These are phyloP conservation scores for Tenebrio molitor DNA, from an alignment of 1,140 invertebrate genomes.

Conservation along the genomic window DNA sequence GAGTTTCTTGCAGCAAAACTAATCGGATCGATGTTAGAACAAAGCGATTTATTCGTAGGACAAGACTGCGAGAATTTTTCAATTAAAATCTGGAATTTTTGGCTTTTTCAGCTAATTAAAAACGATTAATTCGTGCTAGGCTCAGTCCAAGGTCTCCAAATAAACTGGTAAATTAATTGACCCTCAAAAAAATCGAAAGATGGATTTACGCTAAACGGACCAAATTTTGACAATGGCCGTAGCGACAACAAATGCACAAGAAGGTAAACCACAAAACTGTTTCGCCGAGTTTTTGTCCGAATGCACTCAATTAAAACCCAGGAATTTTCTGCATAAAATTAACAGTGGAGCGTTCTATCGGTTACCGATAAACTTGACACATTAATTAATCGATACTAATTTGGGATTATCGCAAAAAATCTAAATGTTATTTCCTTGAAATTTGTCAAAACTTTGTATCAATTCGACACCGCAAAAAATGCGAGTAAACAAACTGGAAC, in stretches of 20 bases:
- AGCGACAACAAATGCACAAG: conserved; percentile 1
- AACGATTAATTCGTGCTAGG: background rate
- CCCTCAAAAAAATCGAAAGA: conserved; percentile 34
- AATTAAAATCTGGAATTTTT: conserved; percentile 20
- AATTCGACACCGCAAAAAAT: background rate
- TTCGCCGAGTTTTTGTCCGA: conserved; percentile 18
- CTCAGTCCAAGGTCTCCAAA: conserved; percentile 7
- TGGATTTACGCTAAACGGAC: conserved; percentile 27
- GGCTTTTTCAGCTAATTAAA: conserved; percentile 15
- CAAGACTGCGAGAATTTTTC: no score
- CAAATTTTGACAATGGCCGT: conserved; percentile 24
- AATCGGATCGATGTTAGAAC: no score
- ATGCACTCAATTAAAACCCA: conserved; percentile 36
- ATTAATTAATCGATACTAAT: conserved; percentile 23
- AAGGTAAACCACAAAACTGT: conserved; percentile 31
- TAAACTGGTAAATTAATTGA: conserved; percentile 37
- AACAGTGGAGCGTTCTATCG: background rate
- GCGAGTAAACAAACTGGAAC: background rate
- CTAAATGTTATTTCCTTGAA: conserved; percentile 38
- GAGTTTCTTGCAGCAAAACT: background rate
- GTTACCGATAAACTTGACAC: conserved; percentile 42
- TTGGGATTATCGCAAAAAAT: conserved; percentile 8
- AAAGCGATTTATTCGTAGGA: no score
- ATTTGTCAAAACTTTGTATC: background rate
- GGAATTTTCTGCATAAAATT: conserved; percentile 37